Base-by-base conservation (phyloP, 1,140 invertebrate species). In the Aphaenogaster rudis region DNA sequence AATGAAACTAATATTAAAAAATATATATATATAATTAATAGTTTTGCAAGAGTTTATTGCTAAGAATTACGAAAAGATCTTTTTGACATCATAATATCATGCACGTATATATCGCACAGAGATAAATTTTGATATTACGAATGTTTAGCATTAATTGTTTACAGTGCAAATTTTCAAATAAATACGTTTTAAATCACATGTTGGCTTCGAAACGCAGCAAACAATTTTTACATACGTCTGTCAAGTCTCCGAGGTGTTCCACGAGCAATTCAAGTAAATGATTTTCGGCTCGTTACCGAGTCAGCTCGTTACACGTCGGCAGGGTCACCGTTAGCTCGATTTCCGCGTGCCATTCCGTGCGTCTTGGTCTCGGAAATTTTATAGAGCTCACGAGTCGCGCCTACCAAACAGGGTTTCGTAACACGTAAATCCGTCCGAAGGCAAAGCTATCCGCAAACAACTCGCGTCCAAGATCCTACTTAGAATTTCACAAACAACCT, bases 201-300 rank as follows among this genome's bases (percentile, higher is more conserved):
- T 52, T 36, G 9, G 6, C 11, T 59, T 79, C 11, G 9, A 78
- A 4, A 61, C 11, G 33, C 39, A 39, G n/a, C 6, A 13, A 48
- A 48, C 8, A 0, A 66, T 79, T 66, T 48, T 66, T 48, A 28
- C 59, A 13, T 48, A 48, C 5, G 42, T 52, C 45, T 36, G 39
- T 15, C 54, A 61, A 69, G 5, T 54, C 3, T 45, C 28, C 28
- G 48, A 39, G 17, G 21, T 36, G 57, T 64, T 76, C 21, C 39
- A 45, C 17, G 15, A 52, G 13, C 36, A 54, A 54, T 33, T 81
- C n/a, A 15, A 69, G 48, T 54, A 69, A 54, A 54, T 59, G 36
- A 69, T 81, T 81, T 81, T 81, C 33, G 45, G 21, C n/a, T 80
- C 33, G 48, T 80, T 80, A 69, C 48, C 78, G 33, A 80, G 48